Conservation (phyloP, 2,797 vertebrate genomes). For the Carduelis carduelis region DNA sequence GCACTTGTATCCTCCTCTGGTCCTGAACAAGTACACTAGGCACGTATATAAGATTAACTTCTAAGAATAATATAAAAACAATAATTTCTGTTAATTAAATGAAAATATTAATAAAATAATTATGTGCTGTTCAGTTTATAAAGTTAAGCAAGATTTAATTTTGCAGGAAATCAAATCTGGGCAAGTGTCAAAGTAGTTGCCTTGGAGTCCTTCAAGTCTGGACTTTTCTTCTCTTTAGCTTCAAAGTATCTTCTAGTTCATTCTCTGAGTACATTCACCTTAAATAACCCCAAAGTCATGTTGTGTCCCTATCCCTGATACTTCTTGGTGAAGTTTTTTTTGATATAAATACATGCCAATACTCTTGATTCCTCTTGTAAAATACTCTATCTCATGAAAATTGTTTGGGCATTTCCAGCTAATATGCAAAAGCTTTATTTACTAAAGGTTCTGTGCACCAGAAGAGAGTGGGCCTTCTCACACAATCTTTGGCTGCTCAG, state of each 20-base stretch:
- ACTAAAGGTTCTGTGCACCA: not conserved
- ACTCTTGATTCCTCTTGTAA: not conserved
- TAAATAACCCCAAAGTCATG: not conserved
- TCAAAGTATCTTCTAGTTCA: not conserved
- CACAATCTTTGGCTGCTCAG: not conserved
- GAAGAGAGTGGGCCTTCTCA: not conserved
- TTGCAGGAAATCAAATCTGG: not conserved
- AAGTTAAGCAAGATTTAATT: not conserved
- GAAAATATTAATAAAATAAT: not conserved
- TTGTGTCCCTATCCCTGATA: not conserved
- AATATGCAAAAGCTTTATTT: not conserved
- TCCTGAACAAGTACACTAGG: not conserved
- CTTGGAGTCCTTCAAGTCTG: not conserved
- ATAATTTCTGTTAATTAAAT: not conserved
- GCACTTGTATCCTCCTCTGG: not conserved
- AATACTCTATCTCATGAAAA: not conserved
- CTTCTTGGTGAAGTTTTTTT: not conserved
- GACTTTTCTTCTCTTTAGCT: not conserved
- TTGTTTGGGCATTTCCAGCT: not conserved
- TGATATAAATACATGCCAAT: not conserved
- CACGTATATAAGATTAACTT: not conserved
- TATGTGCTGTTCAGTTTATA: not conserved
- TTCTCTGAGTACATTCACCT: not conserved
- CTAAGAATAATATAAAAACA: not conserved
- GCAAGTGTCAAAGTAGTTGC: not conserved